Evolutionary conservation across 1,140 invertebrate species (phyloP), one percentile per base, ranked within the genome.

Genomic region (Lucilia sericata): DNA sequence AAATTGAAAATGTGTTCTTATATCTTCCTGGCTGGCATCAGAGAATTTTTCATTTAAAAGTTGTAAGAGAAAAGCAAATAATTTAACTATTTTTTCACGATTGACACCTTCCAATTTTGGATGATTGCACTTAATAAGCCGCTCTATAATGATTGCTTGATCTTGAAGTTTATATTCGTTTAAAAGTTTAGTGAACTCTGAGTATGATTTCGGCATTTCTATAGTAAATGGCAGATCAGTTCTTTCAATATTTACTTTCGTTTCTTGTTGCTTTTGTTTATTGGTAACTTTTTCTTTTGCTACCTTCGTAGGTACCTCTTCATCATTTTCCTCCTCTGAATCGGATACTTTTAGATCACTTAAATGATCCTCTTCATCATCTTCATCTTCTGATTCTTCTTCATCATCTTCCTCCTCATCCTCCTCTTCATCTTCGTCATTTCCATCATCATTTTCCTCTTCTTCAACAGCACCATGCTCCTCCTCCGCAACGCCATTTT

Each of bases 91-190:
- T 88, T 95, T 94, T 75, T 95, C 93, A 89, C 96, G 96, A 87
- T 98, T 97, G 14, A 93, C 94, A 85, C 94, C 93, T 21, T 93
- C 93, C 74, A 97, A 90, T 88, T 95, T 95, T 51, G 95, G 95
- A 91, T 98, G 95, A 92, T 97, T 96, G 86, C 94, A 96, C 92
- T 97, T 97, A 74, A 98, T 95, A 86, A 98, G 94, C 87, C 96
- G 93, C 86, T 97, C 94, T 80, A 98, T 87, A 12, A 97, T 94
- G 9, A 94, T 92, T 3, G 93, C 91, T 86, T 96, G 95, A 85
- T 96, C 93, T 8, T 93, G 90, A 10, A 93, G 91, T 51, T 92
- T 92, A 84, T 94, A 93, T 30, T 93, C 91, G 75, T 92, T 88
- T 51, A 98, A 89, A 74, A 96, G 87, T 86, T 94, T 91, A 88